These are phyloP conservation scores for Diorhabda sublineata DNA, from an alignment of 1,140 invertebrate genomes.

Conservation along the genomic window DNA sequence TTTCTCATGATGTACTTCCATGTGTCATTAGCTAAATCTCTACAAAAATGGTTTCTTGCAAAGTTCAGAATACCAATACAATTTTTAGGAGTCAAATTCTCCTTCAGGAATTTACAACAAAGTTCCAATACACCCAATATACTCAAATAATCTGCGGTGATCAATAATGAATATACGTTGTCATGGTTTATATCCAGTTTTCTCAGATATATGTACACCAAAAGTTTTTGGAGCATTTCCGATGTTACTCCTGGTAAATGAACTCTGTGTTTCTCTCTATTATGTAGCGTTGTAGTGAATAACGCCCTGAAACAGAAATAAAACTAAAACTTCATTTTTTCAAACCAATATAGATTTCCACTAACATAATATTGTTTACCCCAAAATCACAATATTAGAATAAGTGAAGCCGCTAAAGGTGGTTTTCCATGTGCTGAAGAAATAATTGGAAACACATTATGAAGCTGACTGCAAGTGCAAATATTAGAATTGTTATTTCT, in stretches of 20 bases:
- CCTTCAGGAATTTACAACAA: conserved; percentile 70
- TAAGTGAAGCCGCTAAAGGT: too few species aligned
- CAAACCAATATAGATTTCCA: too few species aligned
- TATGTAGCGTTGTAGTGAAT: conserved; percentile 76
- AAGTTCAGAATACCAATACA: conserved; percentile 80
- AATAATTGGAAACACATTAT: too few species aligned
- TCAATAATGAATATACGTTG: conserved; percentile 73
- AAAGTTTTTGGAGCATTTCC: conserved; percentile 67
- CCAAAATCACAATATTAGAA: too few species aligned
- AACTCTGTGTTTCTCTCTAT: conserved; percentile 63
- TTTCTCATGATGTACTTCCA: conserved; percentile 68
- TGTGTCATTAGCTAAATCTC: conserved; percentile 62
- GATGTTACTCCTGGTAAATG: conserved; percentile 70
- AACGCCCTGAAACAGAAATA: conserved; percentile 62
- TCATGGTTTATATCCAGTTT: conserved; percentile 63
- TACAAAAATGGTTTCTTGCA: conserved; percentile 69
- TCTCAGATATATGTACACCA: conserved; percentile 79
- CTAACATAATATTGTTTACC: too few species aligned
- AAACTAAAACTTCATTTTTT: not conserved
- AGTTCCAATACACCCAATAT: conserved; percentile 71
- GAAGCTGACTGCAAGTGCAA: too few species aligned
- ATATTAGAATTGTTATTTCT: too few species aligned
- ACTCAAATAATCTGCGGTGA: conserved; percentile 74
- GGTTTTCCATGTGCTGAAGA: too few species aligned
- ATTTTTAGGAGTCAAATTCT: conserved; percentile 64